Evolutionary conservation across 2,888 invertebrate species (phyloP), one percentile per base, ranked within the genome.

Genomic region (Cantharis rufa): DNA sequence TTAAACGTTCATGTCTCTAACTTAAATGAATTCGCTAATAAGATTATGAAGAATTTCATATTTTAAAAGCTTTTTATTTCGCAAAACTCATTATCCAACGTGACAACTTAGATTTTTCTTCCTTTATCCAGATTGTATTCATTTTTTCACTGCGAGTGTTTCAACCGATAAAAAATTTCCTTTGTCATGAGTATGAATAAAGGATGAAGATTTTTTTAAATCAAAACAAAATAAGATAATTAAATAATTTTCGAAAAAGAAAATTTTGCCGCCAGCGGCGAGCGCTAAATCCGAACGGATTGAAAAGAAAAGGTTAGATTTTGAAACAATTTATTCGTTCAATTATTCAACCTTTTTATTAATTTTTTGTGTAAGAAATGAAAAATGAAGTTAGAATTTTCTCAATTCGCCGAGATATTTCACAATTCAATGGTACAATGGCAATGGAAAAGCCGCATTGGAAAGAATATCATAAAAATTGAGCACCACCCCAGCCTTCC

Each of bases 1-100:
- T 85, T 85, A 85, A 84, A 84, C 85, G 84, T 84, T 84, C 81
- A 82, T 83, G 83, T 82, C 83, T 82, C 81, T 79, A 84, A 84
- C 83, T 84, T 84, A 83, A 83, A 83, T 82, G 84, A 82, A 83
- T 84, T 82, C 79, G 76, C 79, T 84, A 85, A 84, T 83, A 78
- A 82, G 84, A 85, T 85, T 84, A 84, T 72, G 32, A 76, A 68
- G 71, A 78, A 82, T 82, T 80, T 80, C 72, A 81, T 82, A 82
- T 83, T 83, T 81, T 82, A 82, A 82, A 82, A 80, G 82, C 81
- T 80, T 82, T 82, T 82, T 66, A 66, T 66, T 82, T 80, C 79
- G 64, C 74, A 74, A 82, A 82, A 82, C 82, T 82, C 82, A 82
- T 82, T 82, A 83, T 81, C 77, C 80, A 79, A 80, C 80, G 81